Conservation (phyloP, 2,888 invertebrate species). For the Ichneumon xanthorius region DNA sequence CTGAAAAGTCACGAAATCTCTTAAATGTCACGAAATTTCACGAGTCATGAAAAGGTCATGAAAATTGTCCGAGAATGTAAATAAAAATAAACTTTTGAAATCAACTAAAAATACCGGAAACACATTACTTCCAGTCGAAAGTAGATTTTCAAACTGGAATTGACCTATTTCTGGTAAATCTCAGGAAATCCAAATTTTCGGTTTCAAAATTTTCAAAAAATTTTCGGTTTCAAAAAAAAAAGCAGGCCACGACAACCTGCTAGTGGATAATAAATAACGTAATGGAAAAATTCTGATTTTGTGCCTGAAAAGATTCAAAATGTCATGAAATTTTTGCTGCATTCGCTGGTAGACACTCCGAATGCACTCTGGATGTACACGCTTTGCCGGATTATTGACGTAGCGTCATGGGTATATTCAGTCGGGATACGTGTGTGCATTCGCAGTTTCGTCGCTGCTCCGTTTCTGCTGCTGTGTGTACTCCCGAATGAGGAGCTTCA, state of each 20-base stretch:
- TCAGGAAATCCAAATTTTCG: neutral
- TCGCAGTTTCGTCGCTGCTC: constrained; percentile 38
- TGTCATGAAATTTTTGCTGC: neutral
- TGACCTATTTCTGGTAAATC: neutral
- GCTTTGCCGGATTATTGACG: constrained; percentile 65
- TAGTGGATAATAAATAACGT: neutral
- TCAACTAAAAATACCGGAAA: neutral
- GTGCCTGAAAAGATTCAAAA: neutral
- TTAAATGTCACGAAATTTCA: neutral
- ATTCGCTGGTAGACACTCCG: neutral
- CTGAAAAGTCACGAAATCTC: neutral
- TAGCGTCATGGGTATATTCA: constrained; percentile 65
- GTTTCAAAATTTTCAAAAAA: neutral
- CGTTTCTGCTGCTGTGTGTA: constrained; percentile 29
- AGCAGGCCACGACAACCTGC: too few relatives aligned
- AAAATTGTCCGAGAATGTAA: too few relatives aligned
- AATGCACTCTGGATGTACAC: neutral
- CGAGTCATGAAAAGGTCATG: too few relatives aligned
- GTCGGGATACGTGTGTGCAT: constrained; percentile 49
- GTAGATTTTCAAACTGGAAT: too few relatives aligned
- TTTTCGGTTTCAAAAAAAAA: neutral
- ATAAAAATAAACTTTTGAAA: too few relatives aligned
- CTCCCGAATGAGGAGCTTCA: constrained; percentile 44
- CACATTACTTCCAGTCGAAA: too few relatives aligned
- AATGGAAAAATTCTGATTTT: neutral